These are phyloP conservation scores for Sebastes hopkinsi DNA, from an alignment of 2,797 vertebrate genomes.

Conservation along the genomic window DNA sequence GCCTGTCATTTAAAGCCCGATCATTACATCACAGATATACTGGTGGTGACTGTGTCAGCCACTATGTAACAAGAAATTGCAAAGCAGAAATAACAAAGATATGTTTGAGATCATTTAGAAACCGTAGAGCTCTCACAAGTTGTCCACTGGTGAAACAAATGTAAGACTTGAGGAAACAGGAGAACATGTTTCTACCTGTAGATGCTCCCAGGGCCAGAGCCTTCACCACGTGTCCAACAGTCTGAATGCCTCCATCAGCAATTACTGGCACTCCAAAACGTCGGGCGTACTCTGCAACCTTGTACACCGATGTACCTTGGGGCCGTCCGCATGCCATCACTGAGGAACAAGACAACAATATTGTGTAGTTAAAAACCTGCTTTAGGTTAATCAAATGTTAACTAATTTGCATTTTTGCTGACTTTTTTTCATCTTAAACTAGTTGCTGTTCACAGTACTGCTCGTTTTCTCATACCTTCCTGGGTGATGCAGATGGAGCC, in stretches of 20 bases:
- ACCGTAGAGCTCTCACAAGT: no score
- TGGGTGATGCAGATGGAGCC: conserved; percentile 97
- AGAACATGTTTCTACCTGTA: conserved; percentile 80
- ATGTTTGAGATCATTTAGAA: neutral
- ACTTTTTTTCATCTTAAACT: neutral
- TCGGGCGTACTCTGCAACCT: conserved; percentile 93
- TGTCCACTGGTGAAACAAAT: neutral
- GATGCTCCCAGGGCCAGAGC: conserved; percentile 92
- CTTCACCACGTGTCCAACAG: conserved; percentile 93
- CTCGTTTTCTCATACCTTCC: conserved; percentile 83
- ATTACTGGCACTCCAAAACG: conserved; percentile 94
- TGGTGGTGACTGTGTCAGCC: neutral
- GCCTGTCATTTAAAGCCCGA: neutral
- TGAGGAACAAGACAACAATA: conserved; percentile 42
- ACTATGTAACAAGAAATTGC: neutral
- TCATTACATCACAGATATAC: no score
- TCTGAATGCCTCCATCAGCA: conserved; percentile 94
- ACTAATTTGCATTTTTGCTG: neutral
- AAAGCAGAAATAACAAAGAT: neutral
- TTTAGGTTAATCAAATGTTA: neutral
- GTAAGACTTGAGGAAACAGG: neutral
- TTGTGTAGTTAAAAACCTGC: neutral
- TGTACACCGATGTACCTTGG: conserved; percentile 94
- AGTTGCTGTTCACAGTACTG: neutral
- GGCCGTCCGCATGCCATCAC: conserved; percentile 95